Evolutionary conservation across 2,888 invertebrate genomes (phyloP).

Genomic region (Timandra comae): DNA sequence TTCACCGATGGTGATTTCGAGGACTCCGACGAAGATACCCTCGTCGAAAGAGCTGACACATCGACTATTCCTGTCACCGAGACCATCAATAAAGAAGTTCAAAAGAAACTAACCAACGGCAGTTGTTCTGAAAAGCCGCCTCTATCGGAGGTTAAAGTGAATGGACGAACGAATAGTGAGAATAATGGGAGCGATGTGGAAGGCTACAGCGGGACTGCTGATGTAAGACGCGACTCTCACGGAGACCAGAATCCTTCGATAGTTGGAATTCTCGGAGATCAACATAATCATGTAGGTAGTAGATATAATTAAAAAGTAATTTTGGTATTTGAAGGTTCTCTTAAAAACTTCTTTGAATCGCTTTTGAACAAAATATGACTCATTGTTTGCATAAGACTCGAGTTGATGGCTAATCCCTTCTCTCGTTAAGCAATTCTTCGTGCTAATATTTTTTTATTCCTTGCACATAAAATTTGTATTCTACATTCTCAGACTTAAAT

Average conservation of each 20-base stretch:
- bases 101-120: constrained; percentile 30
- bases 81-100: constrained; percentile 46
- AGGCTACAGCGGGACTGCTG: constrained; percentile 29
- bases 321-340: too few species aligned
- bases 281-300: constrained; percentile 71
- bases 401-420: background rate
- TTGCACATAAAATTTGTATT: too few species aligned
- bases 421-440: background rate
- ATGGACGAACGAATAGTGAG: constrained; percentile 37
- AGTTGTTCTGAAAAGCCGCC: constrained; percentile 23
- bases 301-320: too few species aligned
- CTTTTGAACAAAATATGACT: constrained; percentile 5
- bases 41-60: constrained; percentile 35
- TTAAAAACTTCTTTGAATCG: too few species aligned
- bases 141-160: constrained; percentile 26
- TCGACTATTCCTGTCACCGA: constrained; percentile 49
- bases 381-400: background rate
- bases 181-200: constrained; percentile 33
- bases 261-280: constrained; percentile 72
- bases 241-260: constrained; percentile 66
- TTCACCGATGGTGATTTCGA: constrained; percentile 69
- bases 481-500: too few species aligned
- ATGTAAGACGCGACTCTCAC: constrained; percentile 53
- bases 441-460: background rate
- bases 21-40: constrained; percentile 56